Evolutionary conservation across 30 jellyfish, hydroid and myxozoan genomes (phyloP).

Genomic region (Hydractinia echinata): DNA sequence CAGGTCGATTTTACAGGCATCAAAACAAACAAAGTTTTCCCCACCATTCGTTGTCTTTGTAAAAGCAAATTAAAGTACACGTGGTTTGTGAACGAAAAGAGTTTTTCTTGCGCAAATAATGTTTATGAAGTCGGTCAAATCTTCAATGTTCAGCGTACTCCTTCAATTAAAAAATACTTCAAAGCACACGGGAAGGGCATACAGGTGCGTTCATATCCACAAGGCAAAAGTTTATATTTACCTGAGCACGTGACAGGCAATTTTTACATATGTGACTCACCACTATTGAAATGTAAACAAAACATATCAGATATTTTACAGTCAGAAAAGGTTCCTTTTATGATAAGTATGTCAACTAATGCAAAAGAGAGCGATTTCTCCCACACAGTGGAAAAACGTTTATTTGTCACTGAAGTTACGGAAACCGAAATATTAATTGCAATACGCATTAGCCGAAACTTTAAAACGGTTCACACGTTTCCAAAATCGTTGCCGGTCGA

Average conservation of each 20-base stretch:
- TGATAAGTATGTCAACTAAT: too few species aligned
- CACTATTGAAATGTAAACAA: neutral
- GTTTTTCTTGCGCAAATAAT: neutral
- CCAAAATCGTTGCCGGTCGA: neutral
- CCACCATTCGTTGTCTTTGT: neutral
- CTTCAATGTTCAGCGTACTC: neutral
- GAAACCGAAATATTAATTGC: conserved; percentile 7
- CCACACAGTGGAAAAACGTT: neutral
- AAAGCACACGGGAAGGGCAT: neutral
- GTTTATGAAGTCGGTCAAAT: conserved; percentile 6
- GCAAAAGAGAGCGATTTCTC: too few species aligned
- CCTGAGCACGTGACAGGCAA: neutral
- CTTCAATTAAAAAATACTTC: neutral
- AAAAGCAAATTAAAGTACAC: neutral
- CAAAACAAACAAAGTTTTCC: neutral
- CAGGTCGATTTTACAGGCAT: neutral
- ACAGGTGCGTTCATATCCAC: neutral
- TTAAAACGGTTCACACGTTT: neutral
- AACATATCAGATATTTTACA: too few species aligned
- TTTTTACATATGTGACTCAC: neutral
- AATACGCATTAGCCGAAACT: neutral
- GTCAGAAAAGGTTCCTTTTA: too few species aligned
- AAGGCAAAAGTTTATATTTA: neutral
- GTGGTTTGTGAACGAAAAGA: neutral
- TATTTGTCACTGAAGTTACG: neutral